Percentiles rank a stretch among this genome's conserved stretches.
These are phyloP conservation scores for Sinohyriopsis cumingii DNA, from an alignment of 2,888 invertebrate genomes.

Conservation along the genomic window DNA sequence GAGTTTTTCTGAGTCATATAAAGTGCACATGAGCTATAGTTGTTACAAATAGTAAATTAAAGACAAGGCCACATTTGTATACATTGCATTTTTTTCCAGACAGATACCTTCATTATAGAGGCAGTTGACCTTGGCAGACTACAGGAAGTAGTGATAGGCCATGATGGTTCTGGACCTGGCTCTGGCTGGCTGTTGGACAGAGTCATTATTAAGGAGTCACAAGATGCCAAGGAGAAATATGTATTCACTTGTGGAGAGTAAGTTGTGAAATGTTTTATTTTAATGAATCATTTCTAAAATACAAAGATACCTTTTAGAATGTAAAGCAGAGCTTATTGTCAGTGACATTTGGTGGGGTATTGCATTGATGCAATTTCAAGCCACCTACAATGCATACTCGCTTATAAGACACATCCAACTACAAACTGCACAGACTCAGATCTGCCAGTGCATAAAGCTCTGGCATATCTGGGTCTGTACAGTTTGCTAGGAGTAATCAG, in stretches of 20 bases:
- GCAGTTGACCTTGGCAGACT: constrained; percentile 67
- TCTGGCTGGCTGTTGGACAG: constrained; percentile 65
- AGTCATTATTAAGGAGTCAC: constrained; percentile 51
- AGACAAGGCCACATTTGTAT: neutral
- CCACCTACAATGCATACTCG: neutral
- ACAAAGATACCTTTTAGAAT: neutral
- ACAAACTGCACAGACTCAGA: neutral
- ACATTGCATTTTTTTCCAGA: constrained; percentile 39
- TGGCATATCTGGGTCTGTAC: neutral
- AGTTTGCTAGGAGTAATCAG: too few relatives aligned
- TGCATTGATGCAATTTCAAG: neutral
- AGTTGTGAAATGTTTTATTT: constrained; percentile 12
- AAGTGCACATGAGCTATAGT: too few relatives aligned
- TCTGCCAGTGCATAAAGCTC: neutral
- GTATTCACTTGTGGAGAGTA: constrained; percentile 60
- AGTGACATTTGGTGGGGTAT: neutral
- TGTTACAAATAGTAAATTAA: too few relatives aligned
- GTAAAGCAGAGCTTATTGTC: neutral
- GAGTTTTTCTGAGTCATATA: too few relatives aligned
- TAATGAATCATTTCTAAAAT: neutral
- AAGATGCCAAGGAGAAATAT: constrained; percentile 43
- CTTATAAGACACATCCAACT: neutral
- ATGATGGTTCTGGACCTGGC: constrained; percentile 62
- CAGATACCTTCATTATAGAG: constrained; percentile 64
- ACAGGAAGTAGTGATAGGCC: constrained; percentile 63